These are phyloP conservation scores for Caenorhabditis elegans DNA, from an alignment of 1,140 invertebrate species.

Conservation along the genomic window WBcel235 BX284602.5:10662001-10662500, in stretches of 20 bases:
- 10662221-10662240: too few relatives aligned
- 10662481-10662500: slow-evolving; percentile 15
- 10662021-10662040: slow-evolving; percentile 24
- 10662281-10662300: too few relatives aligned
- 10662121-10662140: background rate
- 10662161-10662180: too few relatives aligned
- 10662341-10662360: background rate
- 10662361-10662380: background rate
- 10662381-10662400: background rate
- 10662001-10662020: slow-evolving; percentile 49
- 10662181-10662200: too few relatives aligned
- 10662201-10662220: too few relatives aligned
- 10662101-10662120: background rate
- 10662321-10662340: background rate
- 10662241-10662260: too few relatives aligned
- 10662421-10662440: background rate
- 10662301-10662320: too few relatives aligned
- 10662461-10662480: background rate
- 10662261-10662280: too few relatives aligned
- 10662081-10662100: background rate
- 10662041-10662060: background rate
- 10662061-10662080: background rate
- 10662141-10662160: too few relatives aligned
- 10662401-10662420: background rate
- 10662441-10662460: slow-evolving; percentile 23